Evolutionary conservation across 2,113 vertebrate species (phyloP).

Genomic region (Rhipidura dahli): DNA sequence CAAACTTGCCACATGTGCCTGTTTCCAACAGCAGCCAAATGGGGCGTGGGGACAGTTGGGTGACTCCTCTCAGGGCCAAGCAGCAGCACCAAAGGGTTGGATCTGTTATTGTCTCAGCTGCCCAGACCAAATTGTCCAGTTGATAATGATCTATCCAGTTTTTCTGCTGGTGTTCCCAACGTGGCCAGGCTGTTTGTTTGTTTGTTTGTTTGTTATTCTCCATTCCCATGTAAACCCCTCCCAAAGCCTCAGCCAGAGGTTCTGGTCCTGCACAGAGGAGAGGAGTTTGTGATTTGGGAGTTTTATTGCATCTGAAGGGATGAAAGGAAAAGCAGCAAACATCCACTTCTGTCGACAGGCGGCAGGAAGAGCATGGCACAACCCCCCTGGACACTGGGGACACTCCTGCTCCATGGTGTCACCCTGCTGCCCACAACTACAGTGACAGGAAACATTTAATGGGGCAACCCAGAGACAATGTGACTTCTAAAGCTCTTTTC

Average conservation of each 20-base stretch:
- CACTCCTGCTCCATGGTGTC: not conserved
- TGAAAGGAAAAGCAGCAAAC: not conserved
- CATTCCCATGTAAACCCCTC: not conserved
- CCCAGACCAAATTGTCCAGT: not conserved
- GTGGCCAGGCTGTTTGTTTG: not conserved
- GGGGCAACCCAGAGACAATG: not conserved
- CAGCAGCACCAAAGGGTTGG: not conserved
- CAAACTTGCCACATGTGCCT: not conserved
- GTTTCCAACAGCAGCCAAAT: not conserved
- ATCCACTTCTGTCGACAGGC: not conserved
- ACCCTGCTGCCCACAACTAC: not conserved
- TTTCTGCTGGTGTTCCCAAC: not conserved
- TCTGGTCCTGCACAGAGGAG: not conserved
- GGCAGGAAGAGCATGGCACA: not conserved
- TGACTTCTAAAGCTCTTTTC: not conserved
- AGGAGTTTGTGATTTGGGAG: not conserved
- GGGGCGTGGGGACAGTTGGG: not conserved
- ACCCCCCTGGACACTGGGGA: accelerated
- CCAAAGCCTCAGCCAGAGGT: not conserved
- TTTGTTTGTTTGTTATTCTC: not conserved
- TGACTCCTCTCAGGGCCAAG: not conserved
- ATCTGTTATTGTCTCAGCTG: not conserved
- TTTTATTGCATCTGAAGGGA: not conserved
- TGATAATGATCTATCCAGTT: not conserved
- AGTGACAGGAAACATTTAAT: not conserved